These are phyloP conservation scores for Eupelmus urozonus DNA, from an alignment of 2,888 invertebrate species.

Conservation along the genomic window DNA sequence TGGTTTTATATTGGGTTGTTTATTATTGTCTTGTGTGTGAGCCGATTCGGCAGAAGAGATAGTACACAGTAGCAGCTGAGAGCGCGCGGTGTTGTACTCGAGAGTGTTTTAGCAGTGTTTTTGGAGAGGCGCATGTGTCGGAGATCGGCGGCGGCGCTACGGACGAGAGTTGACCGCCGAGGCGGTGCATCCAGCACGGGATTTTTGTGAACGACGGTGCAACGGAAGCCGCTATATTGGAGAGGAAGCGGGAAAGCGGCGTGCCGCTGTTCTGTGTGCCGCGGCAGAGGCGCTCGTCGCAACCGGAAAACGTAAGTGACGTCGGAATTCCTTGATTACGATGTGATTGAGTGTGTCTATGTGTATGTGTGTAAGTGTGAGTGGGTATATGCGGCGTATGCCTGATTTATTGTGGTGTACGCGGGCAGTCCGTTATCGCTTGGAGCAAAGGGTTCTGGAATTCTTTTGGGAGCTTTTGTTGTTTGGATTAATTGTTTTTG, in stretches of 20 bases:
- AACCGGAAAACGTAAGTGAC: constrained; percentile 79
- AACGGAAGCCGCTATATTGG: constrained; percentile 74
- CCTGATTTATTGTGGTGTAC: background rate
- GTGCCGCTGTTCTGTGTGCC: constrained; percentile 82
- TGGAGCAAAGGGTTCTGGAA: background rate
- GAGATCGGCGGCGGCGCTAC: background rate
- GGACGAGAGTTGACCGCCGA: background rate
- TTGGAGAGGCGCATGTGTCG: background rate
- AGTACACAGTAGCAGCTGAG: no score
- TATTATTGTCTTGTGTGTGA: background rate
- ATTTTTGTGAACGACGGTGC: constrained; percentile 39
- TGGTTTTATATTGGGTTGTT: background rate
- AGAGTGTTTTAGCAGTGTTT: no score
- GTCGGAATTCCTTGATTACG: constrained; percentile 43
- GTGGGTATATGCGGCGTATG: background rate
- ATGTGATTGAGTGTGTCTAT: background rate
- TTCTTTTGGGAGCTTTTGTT: background rate
- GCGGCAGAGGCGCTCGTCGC: constrained; percentile 81
- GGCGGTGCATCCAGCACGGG: no score
- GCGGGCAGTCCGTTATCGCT: background rate
- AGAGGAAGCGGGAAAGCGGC: constrained; percentile 77
- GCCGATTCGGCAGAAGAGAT: background rate
- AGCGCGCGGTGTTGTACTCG: no score
- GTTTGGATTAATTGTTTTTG: background rate
- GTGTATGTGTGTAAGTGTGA: background rate